A percentile compares a stretch with the other conserved stretches of the same genome.
phyloP scores from a whole-genome alignment of 2,797 vertebrate genomes.

The Cyprinodon diabolis region DNA sequence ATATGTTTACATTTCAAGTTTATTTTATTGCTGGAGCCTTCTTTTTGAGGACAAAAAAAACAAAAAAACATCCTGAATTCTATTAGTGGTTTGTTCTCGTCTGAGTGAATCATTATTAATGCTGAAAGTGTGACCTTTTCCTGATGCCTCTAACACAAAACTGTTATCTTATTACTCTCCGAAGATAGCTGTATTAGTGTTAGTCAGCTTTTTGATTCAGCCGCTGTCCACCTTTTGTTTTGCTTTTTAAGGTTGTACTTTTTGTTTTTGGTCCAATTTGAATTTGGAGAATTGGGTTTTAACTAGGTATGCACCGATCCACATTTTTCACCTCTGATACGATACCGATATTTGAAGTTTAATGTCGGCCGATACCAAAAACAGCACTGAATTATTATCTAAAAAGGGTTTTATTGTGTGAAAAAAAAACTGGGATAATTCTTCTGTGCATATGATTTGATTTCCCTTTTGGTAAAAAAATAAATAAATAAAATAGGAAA shows the following conservation, averaged over 20 bases:
- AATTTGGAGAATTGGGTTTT: not conserved
- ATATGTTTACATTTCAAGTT: slow-evolving; percentile 60
- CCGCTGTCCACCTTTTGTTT: slow-evolving; percentile 5
- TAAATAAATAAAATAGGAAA: too few relatives aligned
- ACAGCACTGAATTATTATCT: too few relatives aligned
- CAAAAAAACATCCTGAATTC: slow-evolving; percentile 62
- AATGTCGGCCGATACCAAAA: too few relatives aligned
- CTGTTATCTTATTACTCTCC: slow-evolving; percentile 43
- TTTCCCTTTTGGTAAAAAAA: too few relatives aligned
- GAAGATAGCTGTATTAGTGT: slow-evolving; percentile 5
- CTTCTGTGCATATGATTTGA: too few relatives aligned
- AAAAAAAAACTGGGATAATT: too few relatives aligned
- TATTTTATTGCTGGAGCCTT: slow-evolving; percentile 54
- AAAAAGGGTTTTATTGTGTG: too few relatives aligned
- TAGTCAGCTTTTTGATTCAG: slow-evolving; percentile 16
- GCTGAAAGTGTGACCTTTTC: slow-evolving; percentile 37
- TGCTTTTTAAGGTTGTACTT: slow-evolving; percentile 12
- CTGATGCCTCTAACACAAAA: slow-evolving; percentile 30
- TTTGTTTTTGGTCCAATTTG: slow-evolving; percentile 8
- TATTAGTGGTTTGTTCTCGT: slow-evolving; percentile 57
- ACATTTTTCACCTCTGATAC: too few relatives aligned
- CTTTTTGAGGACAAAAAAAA: slow-evolving; percentile 54
- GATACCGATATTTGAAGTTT: too few relatives aligned
- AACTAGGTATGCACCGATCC: too few relatives aligned
- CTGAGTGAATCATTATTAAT: slow-evolving; percentile 52